A percentile compares a stretch with the other conserved stretches of the same genome.
Conservation (phyloP, 2,113 vertebrate genomes). For the Corythornis cristatus region DNA sequence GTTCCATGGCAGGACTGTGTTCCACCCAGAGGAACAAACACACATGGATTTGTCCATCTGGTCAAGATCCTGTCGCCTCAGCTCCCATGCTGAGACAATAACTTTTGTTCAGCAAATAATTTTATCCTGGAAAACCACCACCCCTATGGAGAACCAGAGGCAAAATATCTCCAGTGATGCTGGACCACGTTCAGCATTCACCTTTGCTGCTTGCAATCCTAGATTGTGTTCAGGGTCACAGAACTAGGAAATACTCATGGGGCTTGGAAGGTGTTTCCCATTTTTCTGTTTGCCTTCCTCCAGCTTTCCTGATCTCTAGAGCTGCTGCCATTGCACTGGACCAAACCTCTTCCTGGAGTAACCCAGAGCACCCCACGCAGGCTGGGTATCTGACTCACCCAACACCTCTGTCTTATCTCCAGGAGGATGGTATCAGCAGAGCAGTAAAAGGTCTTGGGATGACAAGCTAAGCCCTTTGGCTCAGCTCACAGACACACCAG, state of each 20-base stretch:
- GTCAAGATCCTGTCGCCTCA: neutral
- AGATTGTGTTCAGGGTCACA: neutral
- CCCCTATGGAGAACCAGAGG: neutral
- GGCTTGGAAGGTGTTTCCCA: neutral
- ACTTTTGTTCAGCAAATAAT: neutral
- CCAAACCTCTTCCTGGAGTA: neutral
- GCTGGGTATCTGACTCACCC: neutral
- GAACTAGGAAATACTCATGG: neutral
- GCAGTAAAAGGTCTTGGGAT: neutral
- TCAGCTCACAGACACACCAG: neutral
- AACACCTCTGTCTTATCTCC: neutral
- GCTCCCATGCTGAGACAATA: neutral
- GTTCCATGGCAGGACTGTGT: neutral
- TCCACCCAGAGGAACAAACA: constrained; percentile 19
- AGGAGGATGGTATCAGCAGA: neutral
- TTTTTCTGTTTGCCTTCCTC: neutral
- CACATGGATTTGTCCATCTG: neutral
- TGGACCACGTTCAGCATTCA: neutral
- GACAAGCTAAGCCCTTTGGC: neutral
- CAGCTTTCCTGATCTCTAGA: neutral
- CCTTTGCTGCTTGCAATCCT: neutral
- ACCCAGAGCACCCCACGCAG: neutral
- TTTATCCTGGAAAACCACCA: neutral
- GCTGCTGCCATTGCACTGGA: neutral
- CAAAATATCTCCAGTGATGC: neutral